Conservation (phyloP, 2,113 vertebrate genomes). For the Trogon melanurus region DNA sequence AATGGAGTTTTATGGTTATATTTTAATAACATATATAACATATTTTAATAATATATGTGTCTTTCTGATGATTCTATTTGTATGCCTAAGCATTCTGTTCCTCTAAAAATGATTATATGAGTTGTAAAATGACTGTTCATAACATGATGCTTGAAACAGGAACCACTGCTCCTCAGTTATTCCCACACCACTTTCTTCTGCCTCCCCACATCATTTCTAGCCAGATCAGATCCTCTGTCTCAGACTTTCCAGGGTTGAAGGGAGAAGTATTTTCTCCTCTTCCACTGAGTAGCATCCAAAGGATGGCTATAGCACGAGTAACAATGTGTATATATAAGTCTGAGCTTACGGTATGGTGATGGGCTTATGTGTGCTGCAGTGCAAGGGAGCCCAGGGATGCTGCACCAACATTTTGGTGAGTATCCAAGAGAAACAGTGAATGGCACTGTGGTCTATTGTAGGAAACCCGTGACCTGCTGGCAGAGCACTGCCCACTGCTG, state of each 20-base stretch:
- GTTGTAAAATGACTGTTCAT: neutral
- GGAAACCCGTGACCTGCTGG: neutral
- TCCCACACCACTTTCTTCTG: neutral
- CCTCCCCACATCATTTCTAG: neutral
- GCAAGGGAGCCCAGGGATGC: neutral
- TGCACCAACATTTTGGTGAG: neutral
- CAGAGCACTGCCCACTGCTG: neutral
- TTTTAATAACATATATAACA: neutral
- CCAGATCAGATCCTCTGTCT: neutral
- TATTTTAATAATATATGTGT: neutral
- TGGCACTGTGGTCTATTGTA: neutral
- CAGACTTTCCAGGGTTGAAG: neutral
- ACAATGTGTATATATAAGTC: neutral
- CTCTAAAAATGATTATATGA: neutral
- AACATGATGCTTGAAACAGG: neutral
- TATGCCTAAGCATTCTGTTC: neutral
- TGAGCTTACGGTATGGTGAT: accelerated
- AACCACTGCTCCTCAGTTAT: neutral
- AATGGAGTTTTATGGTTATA: neutral
- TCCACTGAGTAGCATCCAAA: neutral
- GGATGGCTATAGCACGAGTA: neutral
- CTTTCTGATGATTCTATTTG: neutral
- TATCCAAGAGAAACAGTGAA: neutral
- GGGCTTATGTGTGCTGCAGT: neutral
- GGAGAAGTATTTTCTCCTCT: neutral